These are phyloP conservation scores for Progne subis DNA, from an alignment of 2,113 vertebrate genomes.

Conservation along the genomic window DNA sequence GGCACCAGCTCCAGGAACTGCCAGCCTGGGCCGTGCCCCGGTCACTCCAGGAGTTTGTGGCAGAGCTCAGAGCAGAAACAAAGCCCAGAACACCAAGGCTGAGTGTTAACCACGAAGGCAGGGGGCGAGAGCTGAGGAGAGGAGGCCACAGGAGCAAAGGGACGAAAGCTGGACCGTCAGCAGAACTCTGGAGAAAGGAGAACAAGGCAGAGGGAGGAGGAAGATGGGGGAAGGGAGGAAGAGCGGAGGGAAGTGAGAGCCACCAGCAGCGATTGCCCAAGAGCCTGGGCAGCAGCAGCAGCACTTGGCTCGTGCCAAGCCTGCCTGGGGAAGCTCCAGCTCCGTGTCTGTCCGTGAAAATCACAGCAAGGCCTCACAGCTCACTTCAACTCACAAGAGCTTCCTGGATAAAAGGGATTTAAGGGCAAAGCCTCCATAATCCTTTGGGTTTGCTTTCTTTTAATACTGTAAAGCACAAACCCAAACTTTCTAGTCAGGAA, in stretches of 20 bases:
- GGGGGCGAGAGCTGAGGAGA: not conserved
- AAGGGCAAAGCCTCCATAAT: slow-evolving; percentile 42
- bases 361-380: not conserved
- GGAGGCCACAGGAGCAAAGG: not conserved
- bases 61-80: not conserved
- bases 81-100: not conserved
- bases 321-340: not conserved
- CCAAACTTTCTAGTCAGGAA: slow-evolving; percentile 62
- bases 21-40: not conserved
- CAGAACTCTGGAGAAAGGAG: not conserved
- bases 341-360: not conserved
- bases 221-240: not conserved
- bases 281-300: not conserved
- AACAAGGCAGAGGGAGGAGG: not conserved
- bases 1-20: not conserved
- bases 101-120: fast-evolving
- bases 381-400: slow-evolving; percentile 26
- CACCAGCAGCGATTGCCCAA: not conserved
- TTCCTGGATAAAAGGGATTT: slow-evolving; percentile 55
- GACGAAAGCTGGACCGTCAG: not conserved
- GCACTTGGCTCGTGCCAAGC: not conserved
- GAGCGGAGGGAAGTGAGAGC: not conserved
- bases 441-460: slow-evolving; percentile 51
- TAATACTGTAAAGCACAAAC: slow-evolving; percentile 50
- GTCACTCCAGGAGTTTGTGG: not conserved